phyloP scores from a whole-genome alignment of 2,797 vertebrate species.

The Rallus crepitans region DNA sequence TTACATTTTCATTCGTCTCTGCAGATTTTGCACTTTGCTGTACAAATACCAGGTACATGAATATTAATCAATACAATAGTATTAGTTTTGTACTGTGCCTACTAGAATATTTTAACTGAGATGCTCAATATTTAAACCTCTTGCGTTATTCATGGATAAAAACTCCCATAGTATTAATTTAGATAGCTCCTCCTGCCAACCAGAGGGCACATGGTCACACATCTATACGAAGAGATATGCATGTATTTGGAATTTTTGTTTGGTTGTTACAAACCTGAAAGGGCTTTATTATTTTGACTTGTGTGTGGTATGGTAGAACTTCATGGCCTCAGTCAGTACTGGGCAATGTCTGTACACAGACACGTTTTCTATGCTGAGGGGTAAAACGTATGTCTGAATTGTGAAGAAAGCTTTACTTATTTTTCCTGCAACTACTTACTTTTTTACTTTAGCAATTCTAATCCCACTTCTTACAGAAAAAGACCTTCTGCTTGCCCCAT shows the following conservation, averaged over 20 bases:
- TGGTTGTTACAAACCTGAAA: neutral
- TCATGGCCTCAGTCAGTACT: neutral
- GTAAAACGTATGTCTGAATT: neutral
- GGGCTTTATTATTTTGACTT: neutral
- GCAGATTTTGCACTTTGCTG: neutral
- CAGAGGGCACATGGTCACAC: neutral
- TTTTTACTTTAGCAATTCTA: neutral
- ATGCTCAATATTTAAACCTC: neutral
- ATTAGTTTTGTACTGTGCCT: neutral
- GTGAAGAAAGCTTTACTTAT: neutral
- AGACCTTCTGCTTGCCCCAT: neutral
- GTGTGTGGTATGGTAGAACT: neutral
- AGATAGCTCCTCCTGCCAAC: neutral
- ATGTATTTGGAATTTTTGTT: neutral
- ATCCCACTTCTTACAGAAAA: neutral
- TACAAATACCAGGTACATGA: neutral
- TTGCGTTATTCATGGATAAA: neutral
- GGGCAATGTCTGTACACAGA: neutral
- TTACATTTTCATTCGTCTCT: neutral
- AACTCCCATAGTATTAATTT: neutral
- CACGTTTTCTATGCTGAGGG: neutral
- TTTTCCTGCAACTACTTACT: neutral
- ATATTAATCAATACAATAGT: neutral
- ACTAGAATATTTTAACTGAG: neutral
- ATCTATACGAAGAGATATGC: neutral